phyloP scores from a whole-genome alignment of 2,797 vertebrate species.

The Coccyzus lansbergi region DNA sequence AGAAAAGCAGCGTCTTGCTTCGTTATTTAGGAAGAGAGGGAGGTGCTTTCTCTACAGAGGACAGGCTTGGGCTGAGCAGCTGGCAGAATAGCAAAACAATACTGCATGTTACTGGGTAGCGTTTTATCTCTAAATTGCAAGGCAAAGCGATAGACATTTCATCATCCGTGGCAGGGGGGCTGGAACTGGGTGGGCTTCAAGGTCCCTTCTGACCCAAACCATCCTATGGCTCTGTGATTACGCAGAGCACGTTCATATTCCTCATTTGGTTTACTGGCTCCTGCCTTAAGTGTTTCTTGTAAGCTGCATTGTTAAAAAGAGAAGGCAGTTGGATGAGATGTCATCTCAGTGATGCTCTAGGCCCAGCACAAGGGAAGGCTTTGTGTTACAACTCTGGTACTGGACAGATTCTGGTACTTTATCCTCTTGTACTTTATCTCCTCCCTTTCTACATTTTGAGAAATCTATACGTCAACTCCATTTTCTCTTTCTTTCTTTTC shows the following conservation, averaged over 20 bases:
- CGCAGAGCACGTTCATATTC: not conserved
- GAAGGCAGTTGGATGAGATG: not conserved
- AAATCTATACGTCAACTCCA: not conserved
- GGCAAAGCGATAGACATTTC: not conserved
- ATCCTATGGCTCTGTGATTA: not conserved
- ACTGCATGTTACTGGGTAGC: not conserved
- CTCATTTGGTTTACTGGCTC: not conserved
- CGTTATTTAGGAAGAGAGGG: not conserved
- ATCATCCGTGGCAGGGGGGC: not conserved
- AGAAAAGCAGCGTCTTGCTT: not conserved
- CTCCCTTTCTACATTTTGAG: not conserved
- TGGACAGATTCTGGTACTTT: not conserved
- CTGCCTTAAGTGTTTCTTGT: not conserved
- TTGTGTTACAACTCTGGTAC: not conserved
- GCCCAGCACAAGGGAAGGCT: not conserved
- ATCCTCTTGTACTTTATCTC: not conserved
- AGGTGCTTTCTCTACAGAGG: not conserved
- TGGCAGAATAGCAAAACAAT: not conserved
- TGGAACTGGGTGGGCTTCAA: too few relatives aligned
- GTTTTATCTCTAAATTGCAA: not conserved
- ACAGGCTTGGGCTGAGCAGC: not conserved
- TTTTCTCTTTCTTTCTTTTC: slow-evolving; percentile 3
- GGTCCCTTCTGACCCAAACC: too few relatives aligned
- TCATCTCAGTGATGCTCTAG: not conserved
- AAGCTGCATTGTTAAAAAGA: not conserved